Percentiles rank a stretch among this genome's conserved stretches.
These are phyloP conservation scores for Anthonomus grandis DNA, from an alignment of 1,140 invertebrate genomes.

Conservation along the genomic window DNA sequence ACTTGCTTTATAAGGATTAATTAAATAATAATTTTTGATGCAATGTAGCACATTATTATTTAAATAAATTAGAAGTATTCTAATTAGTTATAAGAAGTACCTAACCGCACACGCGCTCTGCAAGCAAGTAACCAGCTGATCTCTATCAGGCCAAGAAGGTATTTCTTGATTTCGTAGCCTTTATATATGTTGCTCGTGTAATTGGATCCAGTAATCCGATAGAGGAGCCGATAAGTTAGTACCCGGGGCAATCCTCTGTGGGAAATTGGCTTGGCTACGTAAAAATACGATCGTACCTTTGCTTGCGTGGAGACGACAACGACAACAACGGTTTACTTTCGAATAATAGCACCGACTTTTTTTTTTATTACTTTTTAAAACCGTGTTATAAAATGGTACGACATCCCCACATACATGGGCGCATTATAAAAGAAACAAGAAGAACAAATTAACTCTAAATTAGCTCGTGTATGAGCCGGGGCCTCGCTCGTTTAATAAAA, in stretches of 20 bases:
- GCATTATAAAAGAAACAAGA: slow-evolving; percentile 16
- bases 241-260: slow-evolving; percentile 32
- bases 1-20: too few relatives aligned
- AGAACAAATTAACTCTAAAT: slow-evolving; percentile 25
- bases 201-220: slow-evolving; percentile 42
- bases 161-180: slow-evolving; percentile 43
- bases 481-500: slow-evolving; percentile 23
- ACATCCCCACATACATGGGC: slow-evolving; percentile 1
- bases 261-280: slow-evolving; percentile 33
- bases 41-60: too few relatives aligned
- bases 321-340: too few relatives aligned
- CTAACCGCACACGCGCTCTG: slow-evolving; percentile 34
- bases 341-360: too few relatives aligned
- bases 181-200: slow-evolving; percentile 34
- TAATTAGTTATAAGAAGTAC: slow-evolving; percentile 41
- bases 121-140: slow-evolving; percentile 26
- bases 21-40: too few relatives aligned
- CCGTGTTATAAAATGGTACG: not conserved
- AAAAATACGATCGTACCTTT: slow-evolving; percentile 14
- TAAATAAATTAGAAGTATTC: too few relatives aligned
- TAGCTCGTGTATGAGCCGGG: slow-evolving; percentile 11
- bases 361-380: too few relatives aligned
- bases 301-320: not conserved
- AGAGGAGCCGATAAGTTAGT: slow-evolving; percentile 34
- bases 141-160: slow-evolving; percentile 18